A percentile compares a stretch with the other conserved stretches of the same genome.
phyloP scores from a whole-genome alignment of 2,888 invertebrate genomes.

The Eilema depressum region DNA sequence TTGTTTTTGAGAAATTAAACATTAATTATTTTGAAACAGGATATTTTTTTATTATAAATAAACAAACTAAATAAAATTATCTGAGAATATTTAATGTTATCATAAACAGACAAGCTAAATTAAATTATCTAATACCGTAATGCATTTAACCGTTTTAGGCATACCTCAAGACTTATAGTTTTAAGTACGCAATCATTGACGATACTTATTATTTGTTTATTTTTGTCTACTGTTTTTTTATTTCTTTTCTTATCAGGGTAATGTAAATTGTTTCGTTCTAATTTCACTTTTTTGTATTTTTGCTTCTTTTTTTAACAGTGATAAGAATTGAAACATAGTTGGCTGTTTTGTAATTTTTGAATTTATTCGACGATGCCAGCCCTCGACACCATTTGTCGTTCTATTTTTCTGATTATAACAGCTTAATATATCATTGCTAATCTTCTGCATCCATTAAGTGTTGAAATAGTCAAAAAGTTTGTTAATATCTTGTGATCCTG shows the following conservation, averaged over 20 bases:
- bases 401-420: slow-evolving; percentile 11
- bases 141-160: slow-evolving; percentile 6
- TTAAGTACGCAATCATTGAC: slow-evolving; percentile 14
- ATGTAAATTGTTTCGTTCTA: too few species aligned
- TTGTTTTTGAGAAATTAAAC: too few species aligned
- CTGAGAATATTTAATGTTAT: too few species aligned
- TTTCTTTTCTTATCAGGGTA: slow-evolving; percentile 11
- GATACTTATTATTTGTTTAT: slow-evolving; percentile 12
- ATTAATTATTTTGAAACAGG: neutral
- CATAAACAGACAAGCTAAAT: neutral
- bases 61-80: neutral
- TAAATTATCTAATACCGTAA: slow-evolving; percentile 1
- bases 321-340: slow-evolving; percentile 9
- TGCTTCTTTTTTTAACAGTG: too few species aligned
- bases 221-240: slow-evolving; percentile 8
- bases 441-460: slow-evolving; percentile 10
- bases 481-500: slow-evolving; percentile 11
- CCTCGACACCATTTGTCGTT: slow-evolving; percentile 8
- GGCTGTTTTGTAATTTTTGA: neutral
- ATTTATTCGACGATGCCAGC: slow-evolving; percentile 3
- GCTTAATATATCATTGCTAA: slow-evolving; percentile 5
- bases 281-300: too few species aligned
- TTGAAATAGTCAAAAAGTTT: slow-evolving; percentile 13
- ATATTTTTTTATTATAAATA: slow-evolving; percentile 2
- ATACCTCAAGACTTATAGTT: neutral